These are phyloP conservation scores for Epistrophella euchroma DNA, from an alignment of 2,888 invertebrate genomes.

Conservation along the genomic window DNA sequence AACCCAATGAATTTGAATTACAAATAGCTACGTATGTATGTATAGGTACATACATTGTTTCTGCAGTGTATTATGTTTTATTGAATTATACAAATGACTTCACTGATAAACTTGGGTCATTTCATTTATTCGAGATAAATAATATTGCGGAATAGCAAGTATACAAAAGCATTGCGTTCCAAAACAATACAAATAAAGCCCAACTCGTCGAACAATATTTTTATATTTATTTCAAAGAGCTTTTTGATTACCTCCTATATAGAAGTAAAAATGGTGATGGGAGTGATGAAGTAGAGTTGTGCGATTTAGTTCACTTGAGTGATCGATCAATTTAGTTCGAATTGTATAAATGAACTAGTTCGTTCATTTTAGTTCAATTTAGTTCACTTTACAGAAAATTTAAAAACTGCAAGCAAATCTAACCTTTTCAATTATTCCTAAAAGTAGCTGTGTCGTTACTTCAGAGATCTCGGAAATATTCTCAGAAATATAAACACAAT, in stretches of 20 bases:
- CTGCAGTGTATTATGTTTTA: conserved; percentile 1
- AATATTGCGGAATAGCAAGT: conserved; percentile 23
- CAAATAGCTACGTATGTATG: too few relatives aligned
- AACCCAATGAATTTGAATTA: conserved; percentile 13
- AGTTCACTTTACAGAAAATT: too few relatives aligned
- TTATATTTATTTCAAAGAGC: conserved; percentile 45
- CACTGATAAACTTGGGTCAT: conserved; percentile 56
- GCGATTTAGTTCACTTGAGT: too few relatives aligned
- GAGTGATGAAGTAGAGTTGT: too few relatives aligned
- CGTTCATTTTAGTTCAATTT: too few relatives aligned
- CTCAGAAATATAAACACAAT: too few relatives aligned
- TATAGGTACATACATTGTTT: not conserved
- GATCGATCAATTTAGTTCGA: too few relatives aligned
- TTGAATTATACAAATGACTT: conserved; percentile 60
- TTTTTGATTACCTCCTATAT: not conserved
- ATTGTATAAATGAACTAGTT: too few relatives aligned
- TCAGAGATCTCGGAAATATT: too few relatives aligned
- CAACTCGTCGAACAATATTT: conserved; percentile 46
- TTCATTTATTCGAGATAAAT: conserved; percentile 48
- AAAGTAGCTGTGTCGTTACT: too few relatives aligned
- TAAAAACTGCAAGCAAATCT: too few relatives aligned
- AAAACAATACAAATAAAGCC: conserved; percentile 54
- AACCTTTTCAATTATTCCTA: too few relatives aligned
- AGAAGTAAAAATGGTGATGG: not conserved
- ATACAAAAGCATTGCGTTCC: conserved; percentile 10